phyloP scores from a whole-genome alignment of 1,140 invertebrate species.

The Zaprionus taronus region DNA sequence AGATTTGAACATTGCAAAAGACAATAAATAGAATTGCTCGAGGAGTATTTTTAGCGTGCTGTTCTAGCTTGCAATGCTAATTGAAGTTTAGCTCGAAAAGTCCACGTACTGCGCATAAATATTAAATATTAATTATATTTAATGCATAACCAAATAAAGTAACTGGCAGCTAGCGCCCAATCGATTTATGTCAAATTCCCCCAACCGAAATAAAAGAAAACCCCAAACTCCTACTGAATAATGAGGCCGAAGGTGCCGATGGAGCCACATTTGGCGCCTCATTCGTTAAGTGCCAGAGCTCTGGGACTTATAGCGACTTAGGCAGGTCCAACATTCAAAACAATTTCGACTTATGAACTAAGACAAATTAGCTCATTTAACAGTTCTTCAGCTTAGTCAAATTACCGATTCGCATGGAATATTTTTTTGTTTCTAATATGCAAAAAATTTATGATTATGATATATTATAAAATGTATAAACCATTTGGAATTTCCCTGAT shows the following conservation, averaged over 20 bases:
- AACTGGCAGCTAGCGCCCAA: constrained; percentile 28
- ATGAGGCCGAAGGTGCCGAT: constrained; percentile 44
- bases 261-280: constrained; percentile 41
- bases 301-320: constrained; percentile 54
- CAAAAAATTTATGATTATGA: not conserved
- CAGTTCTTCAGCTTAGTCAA: constrained; percentile 49
- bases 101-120: constrained; percentile 43
- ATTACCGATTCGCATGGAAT: constrained; percentile 37
- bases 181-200: constrained; percentile 61
- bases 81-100: constrained; percentile 55
- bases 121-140: constrained; percentile 61
- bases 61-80: constrained; percentile 61
- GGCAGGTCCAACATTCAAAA: constrained; percentile 42
- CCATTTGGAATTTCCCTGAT: not conserved
- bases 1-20: constrained; percentile 13
- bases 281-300: constrained; percentile 65
- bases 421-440: constrained; percentile 18
- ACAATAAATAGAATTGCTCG: constrained; percentile 51
- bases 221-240: constrained; percentile 54
- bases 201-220: not conserved
- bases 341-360: constrained; percentile 75
- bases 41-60: constrained; percentile 48
- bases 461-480: not conserved
- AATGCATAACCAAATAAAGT: constrained; percentile 61
- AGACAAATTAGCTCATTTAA: constrained; percentile 69